phyloP scores from a whole-genome alignment of 2,888 invertebrate genomes.

The Hyppa rectilinea region DNA sequence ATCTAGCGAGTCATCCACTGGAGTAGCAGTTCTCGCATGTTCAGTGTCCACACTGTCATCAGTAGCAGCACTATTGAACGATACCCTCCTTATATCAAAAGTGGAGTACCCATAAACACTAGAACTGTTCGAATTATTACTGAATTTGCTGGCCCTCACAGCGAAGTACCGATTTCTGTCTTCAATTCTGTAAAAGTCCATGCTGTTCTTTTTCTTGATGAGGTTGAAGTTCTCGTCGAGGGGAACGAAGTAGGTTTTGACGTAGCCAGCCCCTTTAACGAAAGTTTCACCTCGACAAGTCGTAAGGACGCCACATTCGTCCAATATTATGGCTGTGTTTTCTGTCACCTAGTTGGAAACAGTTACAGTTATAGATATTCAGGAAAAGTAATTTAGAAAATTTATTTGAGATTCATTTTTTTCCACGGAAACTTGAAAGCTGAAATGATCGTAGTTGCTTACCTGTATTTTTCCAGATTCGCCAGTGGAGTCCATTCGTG shows the following conservation, averaged over 20 bases:
- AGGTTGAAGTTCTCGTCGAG: conserved; percentile 91
- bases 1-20: conserved; percentile 60
- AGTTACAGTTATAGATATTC: neutral
- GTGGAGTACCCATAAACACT: conserved; percentile 63
- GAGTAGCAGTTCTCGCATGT: conserved; percentile 57
- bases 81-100: conserved; percentile 70
- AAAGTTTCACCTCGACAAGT: conserved; percentile 92
- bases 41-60: conserved; percentile 53
- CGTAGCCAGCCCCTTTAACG: conserved; percentile 93
- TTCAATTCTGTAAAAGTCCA: conserved; percentile 76
- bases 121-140: conserved; percentile 62
- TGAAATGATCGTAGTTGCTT: conserved; percentile 17
- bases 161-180: conserved; percentile 75
- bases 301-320: conserved; percentile 93
- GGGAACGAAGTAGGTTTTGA: conserved; percentile 94
- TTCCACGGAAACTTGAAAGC: neutral
- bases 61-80: conserved; percentile 66
- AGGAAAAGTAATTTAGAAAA: neutral
- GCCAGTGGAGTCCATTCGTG: conserved; percentile 98
- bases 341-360: conserved; percentile 91
- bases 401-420: neutral
- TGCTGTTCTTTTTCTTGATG: conserved; percentile 81
- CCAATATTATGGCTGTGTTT: conserved; percentile 93
- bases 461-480: conserved; percentile 95
- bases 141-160: conserved; percentile 71